phyloP scores from a whole-genome alignment of 2,113 vertebrate species.

The Turnix velox region DNA sequence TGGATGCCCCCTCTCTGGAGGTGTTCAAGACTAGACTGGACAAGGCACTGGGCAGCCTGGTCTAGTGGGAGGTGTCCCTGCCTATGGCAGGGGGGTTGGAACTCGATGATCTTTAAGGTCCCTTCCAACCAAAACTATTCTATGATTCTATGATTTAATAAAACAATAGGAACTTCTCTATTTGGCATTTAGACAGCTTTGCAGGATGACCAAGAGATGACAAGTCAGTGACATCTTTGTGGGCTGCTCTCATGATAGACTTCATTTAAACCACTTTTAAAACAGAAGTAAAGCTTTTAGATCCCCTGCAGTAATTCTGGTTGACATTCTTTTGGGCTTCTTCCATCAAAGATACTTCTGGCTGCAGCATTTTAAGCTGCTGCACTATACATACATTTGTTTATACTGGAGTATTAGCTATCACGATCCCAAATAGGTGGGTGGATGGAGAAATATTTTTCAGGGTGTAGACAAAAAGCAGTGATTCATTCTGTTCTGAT shows the following conservation, averaged over 20 bases:
- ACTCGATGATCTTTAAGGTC: no score
- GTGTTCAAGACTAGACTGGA: no score
- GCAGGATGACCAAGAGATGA: background rate
- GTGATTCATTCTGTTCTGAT: background rate
- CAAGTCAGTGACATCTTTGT: background rate
- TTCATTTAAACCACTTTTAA: background rate
- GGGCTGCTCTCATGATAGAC: background rate
- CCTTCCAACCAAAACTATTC: no score
- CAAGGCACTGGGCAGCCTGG: no score
- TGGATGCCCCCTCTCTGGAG: no score
- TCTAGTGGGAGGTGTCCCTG: no score
- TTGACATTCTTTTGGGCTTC: background rate
- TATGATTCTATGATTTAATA: no score
- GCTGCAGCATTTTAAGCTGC: background rate
- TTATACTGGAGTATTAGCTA: background rate
- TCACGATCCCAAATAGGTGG: background rate
- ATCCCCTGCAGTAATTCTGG: background rate
- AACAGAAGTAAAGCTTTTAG: background rate
- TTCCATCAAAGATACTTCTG: background rate
- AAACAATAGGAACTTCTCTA: background rate
- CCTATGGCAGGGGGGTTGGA: no score
- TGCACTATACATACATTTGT: background rate
- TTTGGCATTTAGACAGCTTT: background rate
- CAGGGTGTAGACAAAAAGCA: background rate
- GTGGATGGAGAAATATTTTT: background rate